Evolutionary conservation across 2,888 invertebrate species (phyloP).

Genomic region (Morpho helenor): DNA sequence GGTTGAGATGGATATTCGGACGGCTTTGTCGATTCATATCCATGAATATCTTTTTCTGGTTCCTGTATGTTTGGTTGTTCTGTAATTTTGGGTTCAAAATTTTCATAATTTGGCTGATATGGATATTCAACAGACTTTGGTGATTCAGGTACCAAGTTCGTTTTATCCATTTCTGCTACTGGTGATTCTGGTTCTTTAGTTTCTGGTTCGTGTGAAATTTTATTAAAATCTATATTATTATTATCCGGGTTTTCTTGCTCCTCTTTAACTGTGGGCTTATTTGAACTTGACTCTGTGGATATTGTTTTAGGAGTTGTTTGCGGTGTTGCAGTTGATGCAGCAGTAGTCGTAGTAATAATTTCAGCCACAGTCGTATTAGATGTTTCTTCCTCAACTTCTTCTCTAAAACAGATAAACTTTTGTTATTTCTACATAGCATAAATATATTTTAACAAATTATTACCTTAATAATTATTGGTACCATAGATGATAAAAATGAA

Average conservation of each 20-base stretch:
- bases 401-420: conserved; percentile 36
- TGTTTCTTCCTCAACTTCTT: conserved; percentile 38
- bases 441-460: no score
- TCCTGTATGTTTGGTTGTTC: background rate
- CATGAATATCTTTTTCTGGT: background rate
- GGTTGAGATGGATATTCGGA: conserved; percentile 2
- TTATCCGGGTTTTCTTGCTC: no score
- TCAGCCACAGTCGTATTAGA: conserved; percentile 22
- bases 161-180: conserved; percentile 19
- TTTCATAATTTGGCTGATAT: background rate
- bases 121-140: conserved; percentile 1
- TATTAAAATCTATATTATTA: no score
- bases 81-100: background rate
- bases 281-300: conserved; percentile 17
- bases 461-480: no score
- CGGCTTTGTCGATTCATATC: no score
- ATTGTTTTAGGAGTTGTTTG: conserved; percentile 18
- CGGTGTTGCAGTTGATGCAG: conserved; percentile 17
- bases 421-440: no score
- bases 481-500: no score
- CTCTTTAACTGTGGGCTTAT: conserved; percentile 21
- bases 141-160: background rate
- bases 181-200: conserved; percentile 16
- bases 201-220: conserved; percentile 3
- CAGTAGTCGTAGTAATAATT: conserved; percentile 31